Conservation (phyloP, 2,113 vertebrate genomes). For the Caranx melampygus region DNA sequence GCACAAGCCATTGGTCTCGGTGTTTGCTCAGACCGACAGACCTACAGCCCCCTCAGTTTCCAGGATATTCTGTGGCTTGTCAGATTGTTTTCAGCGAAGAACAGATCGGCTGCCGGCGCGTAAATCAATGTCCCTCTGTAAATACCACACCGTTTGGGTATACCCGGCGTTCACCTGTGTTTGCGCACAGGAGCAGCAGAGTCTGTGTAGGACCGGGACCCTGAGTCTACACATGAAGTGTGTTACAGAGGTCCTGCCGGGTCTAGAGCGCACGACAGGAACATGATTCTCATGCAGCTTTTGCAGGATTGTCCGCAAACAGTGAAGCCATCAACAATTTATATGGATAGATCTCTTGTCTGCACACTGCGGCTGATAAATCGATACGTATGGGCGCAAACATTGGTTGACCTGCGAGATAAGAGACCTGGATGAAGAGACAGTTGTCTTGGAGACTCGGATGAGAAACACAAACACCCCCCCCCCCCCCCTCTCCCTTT, state of each 20-base stretch:
- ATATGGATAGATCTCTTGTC: constrained; percentile 72
- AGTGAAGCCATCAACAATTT: constrained; percentile 68
- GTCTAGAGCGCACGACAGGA: constrained; percentile 48
- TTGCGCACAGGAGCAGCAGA: constrained; percentile 29
- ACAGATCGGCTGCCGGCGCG: constrained; percentile 61
- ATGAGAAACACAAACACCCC: constrained; percentile 86
- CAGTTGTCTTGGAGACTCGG: constrained; percentile 90
- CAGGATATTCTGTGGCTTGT: constrained; percentile 63
- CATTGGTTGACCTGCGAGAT: constrained; percentile 88
- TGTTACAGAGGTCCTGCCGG: not conserved
- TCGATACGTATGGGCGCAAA: constrained; percentile 83
- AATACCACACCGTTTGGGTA: constrained; percentile 72
- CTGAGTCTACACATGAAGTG: not conserved
- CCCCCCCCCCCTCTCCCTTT: not conserved
- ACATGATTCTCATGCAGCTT: not conserved
- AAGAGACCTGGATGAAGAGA: constrained; percentile 79
- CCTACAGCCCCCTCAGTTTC: constrained; percentile 60
- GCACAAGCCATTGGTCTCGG: constrained; percentile 77
- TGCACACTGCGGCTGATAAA: constrained; percentile 72
- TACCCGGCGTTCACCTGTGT: constrained; percentile 71
- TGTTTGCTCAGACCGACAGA: constrained; percentile 77
- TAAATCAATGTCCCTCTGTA: constrained; percentile 82
- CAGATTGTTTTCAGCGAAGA: constrained; percentile 72
- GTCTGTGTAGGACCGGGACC: constrained; percentile 3
- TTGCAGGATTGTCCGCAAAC: constrained; percentile 26